Conservation (phyloP, 2,797 vertebrate species). For the Mareca strepera region DNA sequence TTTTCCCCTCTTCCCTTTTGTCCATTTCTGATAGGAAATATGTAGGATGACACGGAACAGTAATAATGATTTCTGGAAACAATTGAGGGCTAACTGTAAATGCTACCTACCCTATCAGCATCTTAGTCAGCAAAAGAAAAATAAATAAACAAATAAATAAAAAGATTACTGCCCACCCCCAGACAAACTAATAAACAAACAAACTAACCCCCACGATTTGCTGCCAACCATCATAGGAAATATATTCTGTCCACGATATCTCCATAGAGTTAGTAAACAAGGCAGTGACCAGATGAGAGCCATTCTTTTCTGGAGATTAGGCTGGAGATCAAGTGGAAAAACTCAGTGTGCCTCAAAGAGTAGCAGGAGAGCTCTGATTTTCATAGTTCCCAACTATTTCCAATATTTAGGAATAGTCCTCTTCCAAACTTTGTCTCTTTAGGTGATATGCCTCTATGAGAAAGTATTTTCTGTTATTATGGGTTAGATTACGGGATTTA, state of each 20-base stretch:
- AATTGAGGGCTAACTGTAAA: not conserved
- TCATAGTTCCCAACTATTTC: not conserved
- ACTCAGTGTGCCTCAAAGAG: not conserved
- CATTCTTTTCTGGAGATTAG: not conserved
- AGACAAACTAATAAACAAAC: not conserved
- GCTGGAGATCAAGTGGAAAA: not conserved
- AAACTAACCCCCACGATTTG: not conserved
- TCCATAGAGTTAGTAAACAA: rapidly evolving
- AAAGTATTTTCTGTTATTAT: not conserved
- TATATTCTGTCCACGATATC: rapidly evolving
- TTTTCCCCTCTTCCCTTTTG: not conserved
- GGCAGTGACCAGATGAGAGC: rapidly evolving
- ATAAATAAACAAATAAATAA: not conserved
- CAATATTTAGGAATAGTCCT: too few relatives aligned
- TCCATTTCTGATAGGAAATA: not conserved
- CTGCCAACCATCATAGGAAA: not conserved
- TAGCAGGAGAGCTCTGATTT: not conserved
- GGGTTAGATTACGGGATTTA: not conserved
- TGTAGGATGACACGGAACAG: not conserved
- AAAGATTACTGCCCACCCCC: not conserved
- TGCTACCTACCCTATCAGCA: too few relatives aligned
- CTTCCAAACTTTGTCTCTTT: not conserved
- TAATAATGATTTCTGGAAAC: not conserved
- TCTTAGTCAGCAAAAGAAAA: not conserved
- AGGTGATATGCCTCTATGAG: not conserved